These are phyloP conservation scores for Megaceryle maxima DNA, from an alignment of 2,113 vertebrate genomes.

Conservation along the genomic window DNA sequence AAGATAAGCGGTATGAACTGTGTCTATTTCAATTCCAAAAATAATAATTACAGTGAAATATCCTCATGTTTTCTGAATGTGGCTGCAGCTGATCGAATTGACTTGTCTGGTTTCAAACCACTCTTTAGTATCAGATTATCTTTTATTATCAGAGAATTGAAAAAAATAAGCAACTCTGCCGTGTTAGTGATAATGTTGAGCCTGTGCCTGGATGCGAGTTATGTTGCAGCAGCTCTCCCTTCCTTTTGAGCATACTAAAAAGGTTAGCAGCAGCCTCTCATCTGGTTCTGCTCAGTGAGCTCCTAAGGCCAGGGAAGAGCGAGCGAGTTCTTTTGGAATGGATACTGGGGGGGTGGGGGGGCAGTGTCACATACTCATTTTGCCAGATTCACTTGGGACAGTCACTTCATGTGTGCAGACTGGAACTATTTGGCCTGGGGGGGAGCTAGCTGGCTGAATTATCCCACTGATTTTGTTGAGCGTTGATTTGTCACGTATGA, in stretches of 20 bases:
- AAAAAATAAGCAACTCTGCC: not conserved
- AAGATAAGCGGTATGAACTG: not conserved
- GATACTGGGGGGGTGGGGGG: not conserved
- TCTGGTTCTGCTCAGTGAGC: not conserved
- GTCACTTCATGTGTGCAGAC: not conserved
- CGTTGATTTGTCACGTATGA: not conserved
- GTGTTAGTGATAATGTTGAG: not conserved
- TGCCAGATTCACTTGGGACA: not conserved
- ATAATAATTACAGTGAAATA: not conserved
- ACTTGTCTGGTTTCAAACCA: not conserved
- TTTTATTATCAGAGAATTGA: not conserved
- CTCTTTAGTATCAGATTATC: not conserved
- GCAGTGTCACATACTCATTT: not conserved
- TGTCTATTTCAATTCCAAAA: not conserved
- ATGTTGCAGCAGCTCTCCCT: not conserved
- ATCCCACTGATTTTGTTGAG: not conserved
- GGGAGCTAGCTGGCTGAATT: not conserved
- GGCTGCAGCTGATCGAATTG: not conserved
- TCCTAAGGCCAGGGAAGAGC: too few relatives aligned
- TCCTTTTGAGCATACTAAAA: not conserved
- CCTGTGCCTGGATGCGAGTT: not conserved
- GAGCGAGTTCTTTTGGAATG: not conserved
- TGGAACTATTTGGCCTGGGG: not conserved
- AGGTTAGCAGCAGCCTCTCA: not conserved
- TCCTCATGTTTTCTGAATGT: not conserved